These are phyloP conservation scores for Microcebus ravelobensis DNA, from an alignment of 2,113 vertebrate genomes.

Conservation along the genomic window DNA sequence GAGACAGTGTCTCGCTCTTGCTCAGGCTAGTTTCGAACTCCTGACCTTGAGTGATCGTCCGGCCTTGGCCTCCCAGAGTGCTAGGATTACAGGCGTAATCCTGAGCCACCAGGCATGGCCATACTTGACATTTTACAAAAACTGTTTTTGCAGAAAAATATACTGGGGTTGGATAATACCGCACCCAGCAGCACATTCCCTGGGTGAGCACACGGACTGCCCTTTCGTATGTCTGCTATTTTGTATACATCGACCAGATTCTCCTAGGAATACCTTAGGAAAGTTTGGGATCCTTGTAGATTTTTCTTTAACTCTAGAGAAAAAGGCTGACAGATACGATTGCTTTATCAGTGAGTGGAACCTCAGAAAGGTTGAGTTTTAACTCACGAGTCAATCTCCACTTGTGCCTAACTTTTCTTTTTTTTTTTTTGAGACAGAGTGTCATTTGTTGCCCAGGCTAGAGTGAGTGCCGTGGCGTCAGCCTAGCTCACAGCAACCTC, in stretches of 20 bases:
- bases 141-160: neutral
- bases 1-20: too few relatives aligned
- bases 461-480: too few relatives aligned
- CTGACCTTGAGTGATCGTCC: too few relatives aligned
- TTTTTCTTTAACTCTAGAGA: neutral
- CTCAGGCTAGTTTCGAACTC: too few relatives aligned
- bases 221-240: neutral
- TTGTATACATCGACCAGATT: neutral
- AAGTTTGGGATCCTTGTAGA: neutral
- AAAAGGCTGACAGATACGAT: neutral
- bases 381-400: fast-evolving
- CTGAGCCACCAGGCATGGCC: too few relatives aligned
- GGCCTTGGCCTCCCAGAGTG: too few relatives aligned
- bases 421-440: neutral
- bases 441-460: too few relatives aligned
- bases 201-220: fast-evolving
- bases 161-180: neutral
- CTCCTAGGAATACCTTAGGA: neutral
- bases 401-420: neutral
- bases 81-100: too few relatives aligned
- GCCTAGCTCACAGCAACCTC: too few relatives aligned
- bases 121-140: neutral
- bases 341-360: neutral
- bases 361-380: neutral
- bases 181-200: neutral